phyloP scores from a whole-genome alignment of 2,113 vertebrate genomes.

The Tachysurus vachellii region DNA sequence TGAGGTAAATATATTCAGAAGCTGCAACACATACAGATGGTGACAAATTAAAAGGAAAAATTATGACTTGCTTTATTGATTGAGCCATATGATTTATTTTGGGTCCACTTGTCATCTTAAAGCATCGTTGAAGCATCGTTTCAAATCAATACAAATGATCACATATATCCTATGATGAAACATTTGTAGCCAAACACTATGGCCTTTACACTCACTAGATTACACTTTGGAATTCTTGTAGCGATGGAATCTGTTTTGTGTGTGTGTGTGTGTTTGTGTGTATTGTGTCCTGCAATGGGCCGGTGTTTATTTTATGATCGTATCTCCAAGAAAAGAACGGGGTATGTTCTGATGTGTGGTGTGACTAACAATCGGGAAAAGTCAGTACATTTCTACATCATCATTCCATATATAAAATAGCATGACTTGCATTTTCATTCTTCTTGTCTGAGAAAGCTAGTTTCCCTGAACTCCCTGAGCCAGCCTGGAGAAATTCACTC shows the following conservation, averaged over 20 bases:
- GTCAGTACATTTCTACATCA: not conserved
- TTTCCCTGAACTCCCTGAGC: slow-evolving; percentile 10
- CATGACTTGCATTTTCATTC: not conserved
- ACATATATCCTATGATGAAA: not conserved
- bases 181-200: not conserved
- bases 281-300: too few relatives aligned
- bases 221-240: not conserved
- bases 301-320: not conserved
- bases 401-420: not conserved
- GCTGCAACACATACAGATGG: too few relatives aligned
- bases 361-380: not conserved
- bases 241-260: too few relatives aligned
- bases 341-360: not conserved
- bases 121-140: not conserved
- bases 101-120: not conserved
- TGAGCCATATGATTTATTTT: too few relatives aligned
- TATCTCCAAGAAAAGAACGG: not conserved
- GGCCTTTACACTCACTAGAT: not conserved
- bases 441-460: not conserved
- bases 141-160: not conserved
- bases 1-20: too few relatives aligned
- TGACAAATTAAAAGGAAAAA: too few relatives aligned
- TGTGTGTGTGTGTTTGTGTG: too few relatives aligned
- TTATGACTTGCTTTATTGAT: not conserved
- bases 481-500: not conserved